A percentile compares a stretch with the other conserved stretches of the same genome.
phyloP scores from a whole-genome alignment of 1,140 invertebrate genomes.

The Drosophila repleta region DNA sequence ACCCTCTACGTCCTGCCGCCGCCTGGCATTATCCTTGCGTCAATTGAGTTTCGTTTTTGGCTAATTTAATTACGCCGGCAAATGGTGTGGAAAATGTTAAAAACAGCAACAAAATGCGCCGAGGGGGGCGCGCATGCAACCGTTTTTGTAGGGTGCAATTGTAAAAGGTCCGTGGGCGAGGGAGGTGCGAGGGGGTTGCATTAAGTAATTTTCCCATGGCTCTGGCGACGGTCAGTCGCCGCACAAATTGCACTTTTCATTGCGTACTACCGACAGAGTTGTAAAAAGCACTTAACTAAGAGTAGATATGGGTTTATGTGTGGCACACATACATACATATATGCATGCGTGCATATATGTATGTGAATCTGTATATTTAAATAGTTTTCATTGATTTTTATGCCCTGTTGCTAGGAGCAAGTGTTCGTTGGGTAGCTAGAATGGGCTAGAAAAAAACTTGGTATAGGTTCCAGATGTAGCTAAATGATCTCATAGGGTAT shows the following conservation, averaged over 20 bases:
- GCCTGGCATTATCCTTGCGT: constrained; percentile 48
- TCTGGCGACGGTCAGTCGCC: constrained; percentile 61
- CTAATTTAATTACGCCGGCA: constrained; percentile 71
- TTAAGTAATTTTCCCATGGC: constrained; percentile 59
- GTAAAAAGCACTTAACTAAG: constrained; percentile 35
- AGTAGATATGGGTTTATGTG: constrained; percentile 10
- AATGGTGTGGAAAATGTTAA: constrained; percentile 46
- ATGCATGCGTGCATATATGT: not conserved
- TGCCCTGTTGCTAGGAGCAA: not conserved
- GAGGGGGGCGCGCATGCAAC: not conserved
- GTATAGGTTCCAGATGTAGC: no score
- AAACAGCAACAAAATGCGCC: constrained; percentile 43
- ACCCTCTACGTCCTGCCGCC: not conserved
- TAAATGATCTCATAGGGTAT: no score
- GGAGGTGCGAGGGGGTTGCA: constrained; percentile 48
- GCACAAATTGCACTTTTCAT: constrained; percentile 59
- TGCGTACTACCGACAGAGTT: constrained; percentile 34
- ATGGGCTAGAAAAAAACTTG: no score
- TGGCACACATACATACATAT: not conserved
- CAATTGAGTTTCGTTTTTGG: constrained; percentile 58
- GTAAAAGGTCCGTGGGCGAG: not conserved
- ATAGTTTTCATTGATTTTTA: constrained; percentile 66
- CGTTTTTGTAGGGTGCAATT: not conserved
- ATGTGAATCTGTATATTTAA: constrained; percentile 1
- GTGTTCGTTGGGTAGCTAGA: no score